Base-by-base conservation (phyloP, 2,113 vertebrate genomes). In the Anarhynchus alexandrinus region DNA sequence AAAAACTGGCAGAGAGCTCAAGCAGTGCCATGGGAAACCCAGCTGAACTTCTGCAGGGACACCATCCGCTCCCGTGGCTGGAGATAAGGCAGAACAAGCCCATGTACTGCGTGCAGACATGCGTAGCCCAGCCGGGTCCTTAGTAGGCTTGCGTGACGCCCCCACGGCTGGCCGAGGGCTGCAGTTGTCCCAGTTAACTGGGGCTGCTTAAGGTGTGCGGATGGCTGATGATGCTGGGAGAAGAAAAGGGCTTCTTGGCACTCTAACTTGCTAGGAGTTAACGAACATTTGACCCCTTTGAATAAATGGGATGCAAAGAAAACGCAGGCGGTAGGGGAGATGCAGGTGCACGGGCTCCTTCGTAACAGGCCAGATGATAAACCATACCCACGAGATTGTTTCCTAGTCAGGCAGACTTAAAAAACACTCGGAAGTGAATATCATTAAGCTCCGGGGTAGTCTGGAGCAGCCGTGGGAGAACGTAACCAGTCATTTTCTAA, bases 381-480 rank as follows among this genome's bases (percentile, higher is more conserved):
- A 82, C 70, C 66, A 9, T 21, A 21, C 43, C 6, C 73, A 73
- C 9, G 84, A 67, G 42, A n/a, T 26, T 22, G 70, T 55, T 93
- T 91, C 94, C 91, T 36, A 9, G 30, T 76, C 78, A 34, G 20
- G 61, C 91, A 86, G 92, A 52, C 86, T 64, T 64, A 55, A 71
- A 82, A 73, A 74, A 32, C 57, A 22, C 87, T 86, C 57, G 89
- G 92, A 92, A 25, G 22, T 19, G 70, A 94, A 36, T 13, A 74
- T 61, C 61, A 20, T 18, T 67, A 47, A 89, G 94, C 93, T 87
- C 84, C 84, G 81, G 94, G 93, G 65, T 51, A 91, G 87, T 82
- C 94, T 94, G 93, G 89, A 96, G 93, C 84, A 45, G 89, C 93
- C 77, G 40, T 91, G 83, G 94, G 94, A 97, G 77, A 96, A 84